Conservation (phyloP, 2,888 invertebrate genomes). For the Aricia artaxerxes region DNA sequence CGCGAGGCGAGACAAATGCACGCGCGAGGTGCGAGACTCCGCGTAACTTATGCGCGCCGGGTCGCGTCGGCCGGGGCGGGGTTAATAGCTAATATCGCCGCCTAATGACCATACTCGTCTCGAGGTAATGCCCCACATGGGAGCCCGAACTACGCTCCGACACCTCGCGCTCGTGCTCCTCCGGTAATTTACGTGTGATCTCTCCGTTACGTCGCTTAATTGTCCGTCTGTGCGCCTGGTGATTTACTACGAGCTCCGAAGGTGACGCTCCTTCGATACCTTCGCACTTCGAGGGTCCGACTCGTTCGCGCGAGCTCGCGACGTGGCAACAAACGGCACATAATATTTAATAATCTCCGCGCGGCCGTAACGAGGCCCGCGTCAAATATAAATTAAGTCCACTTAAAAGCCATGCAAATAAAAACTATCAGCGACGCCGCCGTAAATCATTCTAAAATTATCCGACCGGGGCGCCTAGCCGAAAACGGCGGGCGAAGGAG, state of each 20-base stretch:
- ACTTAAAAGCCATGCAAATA: conserved; percentile 56
- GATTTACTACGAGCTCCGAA: conserved; percentile 14
- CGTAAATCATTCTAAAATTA: conserved; percentile 74
- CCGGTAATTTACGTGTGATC: conserved; percentile 54
- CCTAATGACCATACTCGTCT: conserved; percentile 78
- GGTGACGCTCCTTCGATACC: conserved; percentile 4
- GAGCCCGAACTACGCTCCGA: conserved; percentile 49
- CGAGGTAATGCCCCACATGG: conserved; percentile 73
- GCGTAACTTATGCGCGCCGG: conserved; percentile 61
- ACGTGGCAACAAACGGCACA: neutral
- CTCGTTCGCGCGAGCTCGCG: neutral
- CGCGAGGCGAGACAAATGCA: conserved; percentile 55
- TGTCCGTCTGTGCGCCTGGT: conserved; percentile 38
- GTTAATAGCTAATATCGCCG: conserved; percentile 80
- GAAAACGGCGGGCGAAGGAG: conserved; percentile 50
- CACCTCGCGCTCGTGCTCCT: conserved; percentile 52
- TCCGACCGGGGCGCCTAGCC: conserved; percentile 55
- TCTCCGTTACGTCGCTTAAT: conserved; percentile 43
- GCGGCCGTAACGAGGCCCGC: conserved; percentile 36
- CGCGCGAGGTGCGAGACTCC: conserved; percentile 39
- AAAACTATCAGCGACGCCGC: conserved; percentile 52
- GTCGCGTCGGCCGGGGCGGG: conserved; percentile 59
- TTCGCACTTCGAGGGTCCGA: neutral
- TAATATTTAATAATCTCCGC: conserved; percentile 27
- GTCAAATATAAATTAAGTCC: conserved; percentile 46